Evolutionary conservation across 1,140 invertebrate genomes (phyloP), one percentile per base, ranked within the genome.

Genomic region (Trichonephila clavata): DNA sequence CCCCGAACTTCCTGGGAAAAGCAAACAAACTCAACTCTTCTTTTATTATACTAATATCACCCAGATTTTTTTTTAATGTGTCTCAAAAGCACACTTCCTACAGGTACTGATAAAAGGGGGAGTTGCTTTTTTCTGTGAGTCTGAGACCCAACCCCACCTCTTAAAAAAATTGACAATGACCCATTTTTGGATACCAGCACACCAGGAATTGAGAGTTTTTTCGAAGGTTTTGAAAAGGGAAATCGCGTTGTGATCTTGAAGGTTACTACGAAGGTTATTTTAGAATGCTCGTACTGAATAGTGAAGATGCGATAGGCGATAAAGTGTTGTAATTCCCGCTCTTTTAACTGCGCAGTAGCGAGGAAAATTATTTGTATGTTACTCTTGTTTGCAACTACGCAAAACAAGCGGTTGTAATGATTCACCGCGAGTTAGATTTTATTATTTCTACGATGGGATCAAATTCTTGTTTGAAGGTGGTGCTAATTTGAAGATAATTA

Each of bases 241-340:
- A 77, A 39, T 77, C 68, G 24, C 27, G 24, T 32, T 24, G 43
- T 39, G 81, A 27, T 57, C 81, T 83, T 59, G 81, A 83, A 83
- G 81, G 81, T 83, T 50, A n/a, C n/a, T 16, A 83, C 50, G 81
- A 83, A 83, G 81, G 81, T 83, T 83, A 83, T 83, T 57, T 18
- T 50, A 59, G 20, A 57, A 83, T 59, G 43, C 39, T 43, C 39
- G 7, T 83, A 77, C 27, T 14, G 68, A 77, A 77, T 83, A 77
- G 24, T 32, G 68, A 77, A 77, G 68, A 77, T 71, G 68, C 24
- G 68, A 71, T 71, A 24, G 16, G 27, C 68, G 24, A 32, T 32
- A 32, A 77, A 77, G 68, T 77, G 68, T 77, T 77, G 68, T 77
- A 77, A 77, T 77, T 77, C 68, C 68, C 68, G 27, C 63, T 77